These are phyloP conservation scores for Campoletis raptor DNA, from an alignment of 2,888 invertebrate species.

Conservation along the genomic window DNA sequence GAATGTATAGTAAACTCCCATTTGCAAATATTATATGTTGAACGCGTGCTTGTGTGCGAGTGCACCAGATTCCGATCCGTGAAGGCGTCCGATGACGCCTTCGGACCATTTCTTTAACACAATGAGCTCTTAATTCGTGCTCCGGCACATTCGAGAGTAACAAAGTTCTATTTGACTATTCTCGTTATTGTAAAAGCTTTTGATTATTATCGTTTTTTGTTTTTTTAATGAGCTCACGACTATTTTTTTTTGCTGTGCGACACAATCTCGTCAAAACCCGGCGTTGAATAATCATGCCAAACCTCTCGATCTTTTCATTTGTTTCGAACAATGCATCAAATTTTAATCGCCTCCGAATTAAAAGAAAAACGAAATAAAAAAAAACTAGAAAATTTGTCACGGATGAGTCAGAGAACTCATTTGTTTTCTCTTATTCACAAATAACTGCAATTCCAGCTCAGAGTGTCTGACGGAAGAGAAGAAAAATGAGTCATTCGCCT, in stretches of 20 bases:
- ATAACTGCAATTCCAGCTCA: conserved; percentile 27
- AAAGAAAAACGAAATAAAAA: too few species aligned
- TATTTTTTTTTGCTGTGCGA: neutral
- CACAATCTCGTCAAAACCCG: neutral
- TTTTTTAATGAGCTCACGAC: neutral
- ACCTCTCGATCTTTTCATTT: neutral
- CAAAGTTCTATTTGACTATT: neutral
- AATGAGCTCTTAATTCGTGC: conserved; percentile 10
- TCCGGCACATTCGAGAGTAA: neutral
- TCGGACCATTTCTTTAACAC: conserved; percentile 26
- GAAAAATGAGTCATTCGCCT: conserved; percentile 60
- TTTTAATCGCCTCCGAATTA: neutral
- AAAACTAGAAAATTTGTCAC: conserved; percentile 2
- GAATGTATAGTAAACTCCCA: neutral
- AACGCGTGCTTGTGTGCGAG: conserved; percentile 34
- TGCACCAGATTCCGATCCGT: conserved; percentile 44
- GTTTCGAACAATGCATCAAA: neutral
- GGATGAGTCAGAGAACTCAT: conserved; percentile 50
- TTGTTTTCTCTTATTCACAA: conserved; percentile 34
- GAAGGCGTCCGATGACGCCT: conserved; percentile 43
- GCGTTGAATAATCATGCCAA: neutral
- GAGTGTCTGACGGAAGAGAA: conserved; percentile 33
- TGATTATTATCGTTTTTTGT: neutral
- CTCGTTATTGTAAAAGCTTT: neutral
- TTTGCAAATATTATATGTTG: conserved; percentile 29